phyloP scores from a whole-genome alignment of 2,113 vertebrate species.

The Phoxinus phoxinus region DNA sequence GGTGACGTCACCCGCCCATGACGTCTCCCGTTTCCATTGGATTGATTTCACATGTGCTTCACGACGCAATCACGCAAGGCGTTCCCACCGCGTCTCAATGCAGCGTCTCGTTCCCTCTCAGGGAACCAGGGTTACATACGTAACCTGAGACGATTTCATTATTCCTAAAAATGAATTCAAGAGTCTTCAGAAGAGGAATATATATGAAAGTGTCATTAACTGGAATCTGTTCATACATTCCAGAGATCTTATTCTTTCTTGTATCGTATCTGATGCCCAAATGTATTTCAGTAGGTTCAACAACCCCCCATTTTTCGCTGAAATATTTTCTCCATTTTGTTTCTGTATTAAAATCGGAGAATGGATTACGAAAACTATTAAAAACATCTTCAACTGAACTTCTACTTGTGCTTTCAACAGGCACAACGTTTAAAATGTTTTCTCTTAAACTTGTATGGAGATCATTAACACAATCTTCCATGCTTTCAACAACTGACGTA shows the following conservation, averaged over 20 bases:
- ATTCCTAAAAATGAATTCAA: slow-evolving; percentile 40
- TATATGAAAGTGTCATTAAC: slow-evolving; percentile 26
- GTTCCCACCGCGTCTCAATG: too few relatives aligned
- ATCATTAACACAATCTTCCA: slow-evolving; percentile 33
- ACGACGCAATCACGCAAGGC: too few relatives aligned
- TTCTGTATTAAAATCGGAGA: slow-evolving; percentile 29
- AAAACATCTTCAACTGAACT: slow-evolving; percentile 18
- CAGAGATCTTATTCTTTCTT: slow-evolving; percentile 13
- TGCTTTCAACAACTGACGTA: slow-evolving; percentile 29
- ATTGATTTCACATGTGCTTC: too few relatives aligned
- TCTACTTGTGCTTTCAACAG: slow-evolving; percentile 2
- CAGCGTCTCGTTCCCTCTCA: too few relatives aligned
- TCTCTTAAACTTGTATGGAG: not conserved
- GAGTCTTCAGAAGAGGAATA: slow-evolving; percentile 22
- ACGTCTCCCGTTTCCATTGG: too few relatives aligned
- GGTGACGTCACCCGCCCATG: too few relatives aligned
- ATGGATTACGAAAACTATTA: slow-evolving; percentile 16
- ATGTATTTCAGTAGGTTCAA: not conserved
- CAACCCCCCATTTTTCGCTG: not conserved
- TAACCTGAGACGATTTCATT: too few relatives aligned
- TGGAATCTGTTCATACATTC: slow-evolving; percentile 26
- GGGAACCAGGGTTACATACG: too few relatives aligned
- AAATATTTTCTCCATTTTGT: slow-evolving; percentile 38
- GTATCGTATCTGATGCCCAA: slow-evolving; percentile 26
- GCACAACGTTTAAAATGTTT: not conserved